These are phyloP conservation scores for Tethya wilhelma DNA, from an alignment of 37 sponge, comb jelly and placozoan genomes.

Conservation along the genomic window DNA sequence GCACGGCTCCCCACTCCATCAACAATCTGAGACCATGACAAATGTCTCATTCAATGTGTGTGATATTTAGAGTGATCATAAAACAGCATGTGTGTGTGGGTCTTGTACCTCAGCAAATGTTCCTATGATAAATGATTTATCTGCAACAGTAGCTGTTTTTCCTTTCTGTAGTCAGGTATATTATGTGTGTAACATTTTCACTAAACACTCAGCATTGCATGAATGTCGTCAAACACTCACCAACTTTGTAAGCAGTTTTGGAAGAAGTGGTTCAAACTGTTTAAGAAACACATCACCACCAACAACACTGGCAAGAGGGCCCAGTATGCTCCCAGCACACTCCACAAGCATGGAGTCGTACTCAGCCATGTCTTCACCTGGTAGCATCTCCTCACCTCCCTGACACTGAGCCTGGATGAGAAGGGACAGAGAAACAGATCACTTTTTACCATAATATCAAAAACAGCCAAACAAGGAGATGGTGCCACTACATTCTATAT, in stretches of 20 bases:
- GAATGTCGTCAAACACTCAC: conserved; percentile 16
- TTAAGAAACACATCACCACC: conserved; percentile 50
- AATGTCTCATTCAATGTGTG: background rate
- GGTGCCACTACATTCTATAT: too few species aligned
- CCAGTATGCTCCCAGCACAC: conserved; percentile 59
- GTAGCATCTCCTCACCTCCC: conserved; percentile 26
- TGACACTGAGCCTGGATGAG: conserved; percentile 64
- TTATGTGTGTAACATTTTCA: background rate
- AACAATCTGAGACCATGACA: conserved; percentile 41
- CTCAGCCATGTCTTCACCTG: conserved; percentile 52
- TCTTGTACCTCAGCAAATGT: conserved; percentile 90
- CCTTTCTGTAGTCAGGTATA: background rate
- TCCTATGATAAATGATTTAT: conserved; percentile 81
- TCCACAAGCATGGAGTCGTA: conserved; percentile 67
- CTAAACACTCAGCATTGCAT: background rate
- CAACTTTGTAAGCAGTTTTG: conserved; percentile 36
- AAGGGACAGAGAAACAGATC: too few species aligned
- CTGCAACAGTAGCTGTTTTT: conserved; percentile 41
- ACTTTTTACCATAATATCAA: too few species aligned
- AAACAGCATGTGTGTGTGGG: background rate
- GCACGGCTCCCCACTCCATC: conserved; percentile 49
- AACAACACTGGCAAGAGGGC: conserved; percentile 49
- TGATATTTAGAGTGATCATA: background rate
- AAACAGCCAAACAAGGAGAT: too few species aligned
- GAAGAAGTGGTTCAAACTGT: conserved; percentile 20